These are phyloP conservation scores for Fulmarus glacialis DNA, from an alignment of 2,113 vertebrate species.

Conservation along the genomic window DNA sequence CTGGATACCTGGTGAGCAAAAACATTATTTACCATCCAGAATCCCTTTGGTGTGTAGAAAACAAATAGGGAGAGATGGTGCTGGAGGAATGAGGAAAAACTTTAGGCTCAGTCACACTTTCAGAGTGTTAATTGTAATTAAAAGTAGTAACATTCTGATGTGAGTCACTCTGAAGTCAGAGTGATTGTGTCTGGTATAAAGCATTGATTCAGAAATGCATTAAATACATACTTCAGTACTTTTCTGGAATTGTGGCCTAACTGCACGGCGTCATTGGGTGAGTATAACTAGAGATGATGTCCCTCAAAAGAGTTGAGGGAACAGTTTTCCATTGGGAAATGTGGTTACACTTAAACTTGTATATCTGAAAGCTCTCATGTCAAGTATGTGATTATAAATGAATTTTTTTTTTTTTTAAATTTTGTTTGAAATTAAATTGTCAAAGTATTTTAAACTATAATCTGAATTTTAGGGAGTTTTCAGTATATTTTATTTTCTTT, in stretches of 20 bases:
- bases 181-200: not conserved
- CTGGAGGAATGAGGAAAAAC: not conserved
- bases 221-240: not conserved
- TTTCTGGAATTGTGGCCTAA: not conserved
- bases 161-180: not conserved
- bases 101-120: not conserved
- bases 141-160: not conserved
- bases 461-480: not conserved
- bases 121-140: not conserved
- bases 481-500: not conserved
- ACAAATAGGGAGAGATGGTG: not conserved
- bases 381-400: not conserved
- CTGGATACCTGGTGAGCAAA: not conserved
- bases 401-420: too few relatives aligned
- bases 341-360: not conserved
- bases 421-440: not conserved
- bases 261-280: not conserved
- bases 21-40: not conserved
- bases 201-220: not conserved
- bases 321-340: not conserved
- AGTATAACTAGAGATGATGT: not conserved
- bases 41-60: not conserved
- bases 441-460: not conserved
- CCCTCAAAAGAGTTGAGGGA: not conserved
- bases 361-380: not conserved